Base-by-base conservation (phyloP, 2,888 invertebrate genomes). In the Zaprionus lineosus region DNA sequence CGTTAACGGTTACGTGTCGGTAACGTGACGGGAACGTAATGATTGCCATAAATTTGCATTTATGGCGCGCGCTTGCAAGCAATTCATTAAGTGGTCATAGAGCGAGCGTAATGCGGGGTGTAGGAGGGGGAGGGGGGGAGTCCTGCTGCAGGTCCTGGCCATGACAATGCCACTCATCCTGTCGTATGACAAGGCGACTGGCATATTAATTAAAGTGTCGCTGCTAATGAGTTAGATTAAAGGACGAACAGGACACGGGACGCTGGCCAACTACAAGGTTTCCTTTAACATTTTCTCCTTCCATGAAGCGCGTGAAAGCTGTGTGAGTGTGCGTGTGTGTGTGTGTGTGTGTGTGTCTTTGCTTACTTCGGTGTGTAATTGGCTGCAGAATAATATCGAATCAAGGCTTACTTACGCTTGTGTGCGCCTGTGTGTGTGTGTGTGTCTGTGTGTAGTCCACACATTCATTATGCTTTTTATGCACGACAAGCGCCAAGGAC, bases 171-270 rank as follows among this genome's bases (percentile, higher is more conserved):
- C 21, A 41, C 15, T 18, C 46, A 39, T 34, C 59, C 76, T 57
- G 73, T 60, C 64, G 55, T 51, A 39, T 71, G 51, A 53, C 19
- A 29, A 40, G 12, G 46, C 29, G 18, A 19, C 29, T 41, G 62
- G 56, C 68, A 63, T 76, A 77, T 77, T 81, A 81, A 77, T 77
- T 77, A 77, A 81, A 78, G 77, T 77, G 77, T 61, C 77, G 69
- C 53, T 63, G 81, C 77, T 77, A 77, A 77, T 77, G 81, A 81
- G 81, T 74, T 74, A 74, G 77, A 81, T 77, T 81, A 81, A 77
- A 74, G 70, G 5, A 11, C 44, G 37, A 34, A 33, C 44, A 24
- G 60, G 15, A 40, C 48, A 40, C 33, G 53, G 52, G 37, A 52
- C 28, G 40, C 41, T 29, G 8, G 9, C 18, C 18, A 48, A 24